Base-by-base conservation (phyloP, 2,113 vertebrate genomes). In the Saccopteryx bilineata region DNA sequence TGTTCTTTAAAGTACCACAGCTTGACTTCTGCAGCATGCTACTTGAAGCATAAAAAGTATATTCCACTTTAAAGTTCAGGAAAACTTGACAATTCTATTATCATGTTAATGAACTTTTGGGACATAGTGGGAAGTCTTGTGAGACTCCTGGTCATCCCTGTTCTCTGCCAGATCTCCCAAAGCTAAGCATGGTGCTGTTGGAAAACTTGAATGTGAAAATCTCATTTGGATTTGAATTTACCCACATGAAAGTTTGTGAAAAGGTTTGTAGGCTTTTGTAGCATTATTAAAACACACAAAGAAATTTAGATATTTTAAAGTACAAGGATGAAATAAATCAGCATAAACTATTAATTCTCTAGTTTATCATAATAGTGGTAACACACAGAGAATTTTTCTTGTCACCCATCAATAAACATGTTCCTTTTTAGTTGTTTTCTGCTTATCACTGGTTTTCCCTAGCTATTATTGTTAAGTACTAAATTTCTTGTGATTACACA, bases 61-160 rank as follows among this genome's bases (percentile, higher is more conserved):
- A 11, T 60, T 60, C 8, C 39, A 68, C 60, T 96, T 92, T 87
- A 89, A 95, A 93, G 26, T 96, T 89, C 83, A 15, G 18, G 46
- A 65, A 96, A 90, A 33, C 17, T 56, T 96, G 66, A 90, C 96
- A 97, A 90, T 85, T 86, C 13, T 88, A 2, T 76, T 31, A 28
- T 90, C 60, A 18, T 78, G 9, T 4, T 93, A 60, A 96, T 28
- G 88, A 87, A 71, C 60, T 87, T 95, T 31, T 80, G 33, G n/a
- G 13, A 58, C 74, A 8, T 71, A 68, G 39, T 33, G 23, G 90
- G 10, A 39, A 75, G 14, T 46, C 48, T 33, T 23, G 1, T 50
- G 39, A 92, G 65, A 39, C 31, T 71, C 83, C 17, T 89, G 10
- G 58, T 90, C 52, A 95, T 52, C 28, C 33, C 24, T 31, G 1